phyloP scores from a whole-genome alignment of 1,140 invertebrate genomes.

The Hyphantria cunea region DNA sequence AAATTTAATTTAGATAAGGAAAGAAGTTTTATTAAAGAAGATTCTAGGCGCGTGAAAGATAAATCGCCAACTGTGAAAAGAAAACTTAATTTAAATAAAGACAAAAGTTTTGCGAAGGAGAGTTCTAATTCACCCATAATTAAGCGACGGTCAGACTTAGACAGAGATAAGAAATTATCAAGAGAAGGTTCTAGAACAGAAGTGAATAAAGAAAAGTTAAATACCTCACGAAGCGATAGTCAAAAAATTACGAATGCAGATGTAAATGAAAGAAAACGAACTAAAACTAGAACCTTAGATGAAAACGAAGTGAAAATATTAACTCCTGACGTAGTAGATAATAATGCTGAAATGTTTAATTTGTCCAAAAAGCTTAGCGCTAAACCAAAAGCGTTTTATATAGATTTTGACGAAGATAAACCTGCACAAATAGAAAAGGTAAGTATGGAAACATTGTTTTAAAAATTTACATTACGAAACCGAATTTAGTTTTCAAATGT shows the following conservation, averaged over 20 bases:
- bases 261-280: slow-evolving; percentile 45
- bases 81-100: slow-evolving; percentile 41
- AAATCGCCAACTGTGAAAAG: slow-evolving; percentile 35
- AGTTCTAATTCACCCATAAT: neutral
- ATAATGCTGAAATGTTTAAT: slow-evolving; percentile 61
- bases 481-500: no score
- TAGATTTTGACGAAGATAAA: slow-evolving; percentile 52
- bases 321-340: slow-evolving; percentile 56
- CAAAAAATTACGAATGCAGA: neutral
- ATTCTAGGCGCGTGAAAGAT: slow-evolving; percentile 22
- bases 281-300: slow-evolving; percentile 71
- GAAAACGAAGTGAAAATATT: slow-evolving; percentile 72
- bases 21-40: slow-evolving; percentile 14
- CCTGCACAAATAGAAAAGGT: slow-evolving; percentile 9
- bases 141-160: slow-evolving; percentile 50
- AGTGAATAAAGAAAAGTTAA: neutral
- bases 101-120: slow-evolving; percentile 16
- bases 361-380: slow-evolving; percentile 56
- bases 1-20: slow-evolving; percentile 42
- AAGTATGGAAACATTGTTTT: neutral
- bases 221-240: neutral
- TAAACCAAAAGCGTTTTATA: slow-evolving; percentile 71
- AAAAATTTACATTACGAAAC: no score
- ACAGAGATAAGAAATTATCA: slow-evolving; percentile 2
- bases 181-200: no score